Percentiles rank a stretch among this genome's conserved stretches.
phyloP scores from a whole-genome alignment of 1,140 invertebrate genomes.

The Drosophila triauraria region DNA sequence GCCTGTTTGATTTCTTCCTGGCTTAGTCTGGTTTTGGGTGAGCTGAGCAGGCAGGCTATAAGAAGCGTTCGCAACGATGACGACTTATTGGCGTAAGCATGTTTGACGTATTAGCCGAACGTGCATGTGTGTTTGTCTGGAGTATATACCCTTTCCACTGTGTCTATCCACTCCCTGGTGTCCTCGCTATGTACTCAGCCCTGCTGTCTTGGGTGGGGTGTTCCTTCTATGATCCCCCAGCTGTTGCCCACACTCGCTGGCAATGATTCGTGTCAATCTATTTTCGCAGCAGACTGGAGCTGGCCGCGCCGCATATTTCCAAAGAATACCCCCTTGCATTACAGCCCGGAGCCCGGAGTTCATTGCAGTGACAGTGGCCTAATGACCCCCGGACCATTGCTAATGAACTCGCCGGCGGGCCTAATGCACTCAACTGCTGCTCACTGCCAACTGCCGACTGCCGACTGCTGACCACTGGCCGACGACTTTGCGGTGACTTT shows the following conservation, averaged over 20 bases:
- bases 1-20: slow-evolving; percentile 16
- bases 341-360: slow-evolving; percentile 36
- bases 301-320: not conserved
- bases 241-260: not conserved
- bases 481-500: slow-evolving; percentile 69
- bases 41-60: slow-evolving; percentile 59
- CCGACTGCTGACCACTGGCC: slow-evolving; percentile 42
- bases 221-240: not conserved
- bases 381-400: slow-evolving; percentile 63
- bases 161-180: not conserved
- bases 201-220: not conserved
- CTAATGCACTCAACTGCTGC: slow-evolving; percentile 65
- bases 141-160: not conserved
- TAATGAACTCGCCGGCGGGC: slow-evolving; percentile 69
- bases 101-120: slow-evolving; percentile 75
- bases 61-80: slow-evolving; percentile 59
- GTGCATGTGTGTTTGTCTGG: slow-evolving; percentile 37
- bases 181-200: not conserved
- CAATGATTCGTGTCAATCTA: slow-evolving; percentile 73
- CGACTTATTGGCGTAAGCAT: slow-evolving; percentile 82
- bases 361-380: slow-evolving; percentile 63
- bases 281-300: slow-evolving; percentile 48
- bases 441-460: slow-evolving; percentile 4
- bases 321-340: slow-evolving; percentile 32
- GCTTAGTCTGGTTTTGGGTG: slow-evolving; percentile 35